Percentiles rank a stretch among this genome's conserved stretches.
phyloP scores from a whole-genome alignment of 2,888 invertebrate species.

The Linnaemya vulpina region DNA sequence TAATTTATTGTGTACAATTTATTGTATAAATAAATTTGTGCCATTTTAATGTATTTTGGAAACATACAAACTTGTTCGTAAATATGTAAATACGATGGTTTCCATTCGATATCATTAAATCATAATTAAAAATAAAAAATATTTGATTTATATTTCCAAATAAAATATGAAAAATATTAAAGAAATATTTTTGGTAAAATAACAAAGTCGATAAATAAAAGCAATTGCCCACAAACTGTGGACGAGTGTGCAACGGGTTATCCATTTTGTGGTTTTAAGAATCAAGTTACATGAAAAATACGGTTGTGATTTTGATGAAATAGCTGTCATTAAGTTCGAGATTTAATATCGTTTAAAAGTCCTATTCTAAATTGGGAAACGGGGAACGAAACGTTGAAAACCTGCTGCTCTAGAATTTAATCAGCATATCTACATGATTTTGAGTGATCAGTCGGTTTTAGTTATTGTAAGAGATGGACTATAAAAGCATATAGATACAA shows the following conservation, averaged over 20 bases:
- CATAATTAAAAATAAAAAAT: constrained; percentile 9
- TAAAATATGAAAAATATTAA: constrained; percentile 12
- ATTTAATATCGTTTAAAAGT: no score
- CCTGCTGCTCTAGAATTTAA: no score
- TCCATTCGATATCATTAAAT: constrained; percentile 32
- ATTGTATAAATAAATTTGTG: background rate
- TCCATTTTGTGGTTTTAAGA: background rate
- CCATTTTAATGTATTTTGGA: background rate
- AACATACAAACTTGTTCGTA: background rate
- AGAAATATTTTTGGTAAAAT: constrained; percentile 18
- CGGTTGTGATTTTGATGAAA: no score
- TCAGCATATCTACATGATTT: no score
- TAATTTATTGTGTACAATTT: no score
- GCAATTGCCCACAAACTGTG: constrained; percentile 17
- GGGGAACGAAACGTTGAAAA: no score
- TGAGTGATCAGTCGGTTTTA: no score
- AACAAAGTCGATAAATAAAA: constrained; percentile 31
- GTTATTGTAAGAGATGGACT: no score
- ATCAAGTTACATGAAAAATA: no score
- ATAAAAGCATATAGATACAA: no score
- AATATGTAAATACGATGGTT: background rate
- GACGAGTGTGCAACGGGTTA: background rate
- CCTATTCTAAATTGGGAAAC: no score
- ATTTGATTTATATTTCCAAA: constrained; percentile 37
- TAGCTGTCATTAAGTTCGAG: no score